These are phyloP conservation scores for Andrena dorsata DNA, from an alignment of 2,888 invertebrate genomes.

Conservation along the genomic window DNA sequence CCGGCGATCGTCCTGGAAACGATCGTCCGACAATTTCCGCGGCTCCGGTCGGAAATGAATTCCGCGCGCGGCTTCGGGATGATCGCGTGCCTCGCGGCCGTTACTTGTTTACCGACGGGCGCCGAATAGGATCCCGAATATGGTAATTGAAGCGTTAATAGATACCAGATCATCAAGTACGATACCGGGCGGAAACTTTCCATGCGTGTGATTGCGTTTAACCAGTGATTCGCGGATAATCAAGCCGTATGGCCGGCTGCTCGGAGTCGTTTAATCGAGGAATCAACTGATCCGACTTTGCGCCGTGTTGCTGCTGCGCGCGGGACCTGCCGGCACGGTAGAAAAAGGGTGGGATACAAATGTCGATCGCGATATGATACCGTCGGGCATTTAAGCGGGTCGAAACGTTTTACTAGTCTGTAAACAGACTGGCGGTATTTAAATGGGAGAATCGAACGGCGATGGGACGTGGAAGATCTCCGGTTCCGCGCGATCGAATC, in stretches of 20 bases:
- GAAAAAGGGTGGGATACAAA: neutral
- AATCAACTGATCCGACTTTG: conserved; percentile 2
- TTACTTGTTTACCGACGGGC: conserved; percentile 49
- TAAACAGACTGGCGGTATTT: neutral
- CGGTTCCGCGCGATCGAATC: neutral
- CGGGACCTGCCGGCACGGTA: neutral
- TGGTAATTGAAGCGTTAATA: conserved; percentile 60
- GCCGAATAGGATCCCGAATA: conserved; percentile 42
- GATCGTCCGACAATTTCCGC: neutral
- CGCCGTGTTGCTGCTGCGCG: neutral
- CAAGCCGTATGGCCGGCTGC: conserved; percentile 21
- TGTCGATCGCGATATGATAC: neutral
- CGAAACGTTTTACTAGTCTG: neutral
- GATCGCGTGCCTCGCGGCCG: conserved; percentile 34
- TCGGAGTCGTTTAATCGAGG: conserved; percentile 12
- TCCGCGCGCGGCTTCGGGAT: neutral
- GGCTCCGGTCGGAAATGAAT: neutral
- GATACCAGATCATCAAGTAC: conserved; percentile 56
- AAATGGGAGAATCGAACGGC: neutral
- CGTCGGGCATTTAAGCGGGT: neutral
- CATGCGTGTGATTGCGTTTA: conserved; percentile 53
- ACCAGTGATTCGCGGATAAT: conserved; percentile 49
- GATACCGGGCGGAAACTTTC: conserved; percentile 37
- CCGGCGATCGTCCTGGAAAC: neutral
- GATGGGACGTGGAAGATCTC: no score